phyloP scores from a whole-genome alignment of 1,140 invertebrate species.

The Sminthurides bifidus region DNA sequence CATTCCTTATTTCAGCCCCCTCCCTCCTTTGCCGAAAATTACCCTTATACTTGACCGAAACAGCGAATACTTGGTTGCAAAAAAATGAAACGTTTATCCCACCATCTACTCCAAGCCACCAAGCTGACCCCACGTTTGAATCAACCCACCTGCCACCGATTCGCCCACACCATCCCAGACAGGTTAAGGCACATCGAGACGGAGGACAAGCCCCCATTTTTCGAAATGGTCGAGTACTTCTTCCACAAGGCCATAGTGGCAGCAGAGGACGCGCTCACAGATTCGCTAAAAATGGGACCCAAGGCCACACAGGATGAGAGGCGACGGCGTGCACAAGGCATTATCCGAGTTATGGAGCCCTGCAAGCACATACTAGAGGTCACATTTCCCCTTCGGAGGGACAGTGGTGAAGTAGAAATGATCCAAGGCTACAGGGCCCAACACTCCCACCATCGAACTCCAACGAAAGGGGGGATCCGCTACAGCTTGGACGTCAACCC shows the following conservation, averaged over 20 bases:
- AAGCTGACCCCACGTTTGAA: no score
- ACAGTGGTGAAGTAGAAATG: slow-evolving; percentile 92
- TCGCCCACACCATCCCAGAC: no score
- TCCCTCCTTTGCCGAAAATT: no score
- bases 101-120: no score
- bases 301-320: slow-evolving; percentile 70
- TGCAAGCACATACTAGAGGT: slow-evolving; percentile 91
- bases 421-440: slow-evolving; percentile 93
- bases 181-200: slow-evolving; percentile 65
- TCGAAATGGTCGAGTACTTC: slow-evolving; percentile 92
- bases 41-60: no score
- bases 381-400: slow-evolving; percentile 81
- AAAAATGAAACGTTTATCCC: no score
- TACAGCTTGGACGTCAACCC: slow-evolving; percentile 86
- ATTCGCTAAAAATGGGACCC: slow-evolving; percentile 52
- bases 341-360: slow-evolving; percentile 82
- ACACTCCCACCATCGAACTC: slow-evolving; percentile 89
- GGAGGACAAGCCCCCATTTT: slow-evolving; percentile 65
- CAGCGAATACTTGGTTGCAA: no score
- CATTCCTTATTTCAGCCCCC: no score
- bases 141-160: no score
- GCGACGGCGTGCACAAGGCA: slow-evolving; percentile 79
- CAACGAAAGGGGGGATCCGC: slow-evolving; percentile 98
- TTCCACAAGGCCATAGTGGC: slow-evolving; percentile 66
- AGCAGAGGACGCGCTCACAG: slow-evolving; percentile 48